Conservation (phyloP, 2,888 invertebrate genomes). For the Eilema caniola region DNA sequence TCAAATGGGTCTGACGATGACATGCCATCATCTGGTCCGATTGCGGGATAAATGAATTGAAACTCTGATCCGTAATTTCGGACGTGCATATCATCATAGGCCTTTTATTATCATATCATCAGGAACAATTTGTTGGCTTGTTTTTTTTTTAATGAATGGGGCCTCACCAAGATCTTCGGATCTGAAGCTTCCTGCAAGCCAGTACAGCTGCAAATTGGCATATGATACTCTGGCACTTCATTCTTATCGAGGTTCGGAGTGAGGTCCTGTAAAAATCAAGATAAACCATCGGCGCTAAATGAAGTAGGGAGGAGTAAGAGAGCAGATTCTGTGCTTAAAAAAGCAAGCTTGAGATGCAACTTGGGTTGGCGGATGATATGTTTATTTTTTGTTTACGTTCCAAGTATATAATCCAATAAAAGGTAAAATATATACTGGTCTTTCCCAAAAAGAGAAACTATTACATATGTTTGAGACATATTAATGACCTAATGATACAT, state of each 20-base stretch:
- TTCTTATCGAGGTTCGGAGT: too few species aligned
- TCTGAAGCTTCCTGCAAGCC: too few species aligned
- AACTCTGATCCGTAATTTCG: not conserved
- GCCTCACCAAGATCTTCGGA: too few species aligned
- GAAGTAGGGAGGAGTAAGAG: not conserved
- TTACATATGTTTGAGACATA: slow-evolving; percentile 48
- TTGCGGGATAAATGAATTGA: not conserved
- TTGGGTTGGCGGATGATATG: not conserved
- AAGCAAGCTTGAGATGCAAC: not conserved
- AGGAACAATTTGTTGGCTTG: too few species aligned
- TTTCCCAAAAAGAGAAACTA: slow-evolving; percentile 29
- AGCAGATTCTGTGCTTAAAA: not conserved
- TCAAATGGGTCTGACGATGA: too few species aligned
- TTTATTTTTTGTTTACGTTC: not conserved
- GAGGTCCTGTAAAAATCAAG: not conserved
- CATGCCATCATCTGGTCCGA: not conserved
- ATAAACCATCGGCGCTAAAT: too few species aligned
- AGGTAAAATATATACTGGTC: slow-evolving; percentile 11
- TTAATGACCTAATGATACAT: slow-evolving; percentile 52
- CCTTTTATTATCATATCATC: too few species aligned
- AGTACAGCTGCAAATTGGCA: too few species aligned
- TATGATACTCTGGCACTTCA: too few species aligned
- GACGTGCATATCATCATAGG: too few species aligned
- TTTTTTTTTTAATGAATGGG: too few species aligned
- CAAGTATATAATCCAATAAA: not conserved